Evolutionary conservation across 2,113 vertebrate species (phyloP).

Genomic region (Promerops cafer): DNA sequence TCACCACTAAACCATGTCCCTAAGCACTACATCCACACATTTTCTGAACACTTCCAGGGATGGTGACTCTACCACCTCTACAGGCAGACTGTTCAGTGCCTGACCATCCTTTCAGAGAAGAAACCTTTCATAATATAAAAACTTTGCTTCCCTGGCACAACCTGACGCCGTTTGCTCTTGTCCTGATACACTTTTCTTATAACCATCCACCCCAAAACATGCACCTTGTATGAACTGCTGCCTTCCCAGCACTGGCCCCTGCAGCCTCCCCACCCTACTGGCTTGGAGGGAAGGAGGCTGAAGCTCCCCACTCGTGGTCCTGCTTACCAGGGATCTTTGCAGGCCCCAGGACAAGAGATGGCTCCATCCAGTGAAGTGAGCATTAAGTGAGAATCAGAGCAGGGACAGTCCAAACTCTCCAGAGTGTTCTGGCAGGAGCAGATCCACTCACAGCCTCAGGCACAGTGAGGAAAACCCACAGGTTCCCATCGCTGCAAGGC

Average conservation of each 20-base stretch:
- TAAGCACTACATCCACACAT: not conserved
- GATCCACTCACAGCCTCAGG: not conserved
- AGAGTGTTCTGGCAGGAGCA: not conserved
- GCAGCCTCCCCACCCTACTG: not conserved
- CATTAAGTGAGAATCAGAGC: not conserved
- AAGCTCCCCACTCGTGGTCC: not conserved
- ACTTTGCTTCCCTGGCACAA: rapidly evolving
- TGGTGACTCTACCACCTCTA: not conserved
- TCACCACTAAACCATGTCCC: not conserved
- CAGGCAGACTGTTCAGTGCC: not conserved
- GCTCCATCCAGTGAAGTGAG: not conserved
- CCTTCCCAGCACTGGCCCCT: not conserved
- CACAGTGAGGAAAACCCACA: not conserved
- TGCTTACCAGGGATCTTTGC: not conserved
- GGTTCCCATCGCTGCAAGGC: conserved; percentile 4
- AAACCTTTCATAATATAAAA: not conserved
- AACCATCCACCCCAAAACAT: not conserved
- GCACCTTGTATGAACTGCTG: not conserved
- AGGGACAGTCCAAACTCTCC: not conserved
- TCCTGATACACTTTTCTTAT: not conserved
- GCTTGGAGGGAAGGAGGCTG: rapidly evolving
- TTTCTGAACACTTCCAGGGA: not conserved
- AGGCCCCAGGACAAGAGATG: not conserved
- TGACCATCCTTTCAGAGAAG: not conserved
- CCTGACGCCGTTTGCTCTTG: rapidly evolving